Base-by-base conservation (phyloP, 2,797 vertebrate genomes). In the Acanthurus lineatus region DNA sequence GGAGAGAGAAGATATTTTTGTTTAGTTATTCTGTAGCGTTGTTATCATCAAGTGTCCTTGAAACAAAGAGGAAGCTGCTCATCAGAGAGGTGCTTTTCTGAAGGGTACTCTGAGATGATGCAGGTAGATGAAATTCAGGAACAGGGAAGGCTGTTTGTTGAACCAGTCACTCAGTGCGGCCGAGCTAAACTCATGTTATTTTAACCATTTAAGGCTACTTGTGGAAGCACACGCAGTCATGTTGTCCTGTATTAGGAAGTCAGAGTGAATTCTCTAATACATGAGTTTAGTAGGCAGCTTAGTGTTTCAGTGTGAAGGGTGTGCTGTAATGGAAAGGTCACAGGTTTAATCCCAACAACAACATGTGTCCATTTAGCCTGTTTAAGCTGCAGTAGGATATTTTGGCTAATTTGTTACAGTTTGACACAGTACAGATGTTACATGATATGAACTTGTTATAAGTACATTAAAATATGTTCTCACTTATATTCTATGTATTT, bases 51-150 rank as follows among this genome's bases (percentile, higher is more conserved):
- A 52, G 4, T 59, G 66, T 54, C 28, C 40, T 58, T 14, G 14
- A 35, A 59, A 58, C 25, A 14, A 68, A 68, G 53, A 57, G 44
- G 22, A n/a, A 16, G 47, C 52, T 47, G 56, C 56, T 70, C 6
- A 52, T 68, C 25, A 61, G 25, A 53, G 59, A 53, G 35, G 40
- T 53, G 42, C 48, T 44, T 69, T 22, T 53, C n/a, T 62, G n/a
- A 54, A 69, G 28, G 20, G 47, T 19, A 48, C 35, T 7, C 48
- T 44, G 51, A 64, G 56, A 16, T 1, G 8, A 19, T 11, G 25
- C 12, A 48, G 32, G 58, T 44, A 58, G 51, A 57, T 17, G 5
- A 51, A 25, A 28, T 72, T 14, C 7, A 40, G 40, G 42, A 22
- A 44, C 47, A 28, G 63, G 64, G 63, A 9, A 42, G 2, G 40